Conservation (phyloP, 2,888 invertebrate genomes). For the Euphydryas editha region DNA sequence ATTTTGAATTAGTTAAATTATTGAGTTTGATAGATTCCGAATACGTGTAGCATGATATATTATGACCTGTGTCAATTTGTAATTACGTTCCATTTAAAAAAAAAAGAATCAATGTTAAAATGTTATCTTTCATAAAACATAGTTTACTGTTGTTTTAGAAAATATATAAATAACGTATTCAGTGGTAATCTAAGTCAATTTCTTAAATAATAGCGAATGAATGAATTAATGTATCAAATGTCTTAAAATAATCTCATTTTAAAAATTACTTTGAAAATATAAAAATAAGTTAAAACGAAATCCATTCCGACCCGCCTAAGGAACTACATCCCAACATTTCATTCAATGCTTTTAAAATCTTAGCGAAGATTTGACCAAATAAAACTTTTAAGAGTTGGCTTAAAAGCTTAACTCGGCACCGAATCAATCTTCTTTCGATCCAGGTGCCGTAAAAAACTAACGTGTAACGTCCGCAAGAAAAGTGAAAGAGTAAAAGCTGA, state of each 20-base stretch:
- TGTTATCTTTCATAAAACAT: no score
- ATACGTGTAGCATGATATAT: no score
- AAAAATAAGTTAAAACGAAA: conserved; percentile 20
- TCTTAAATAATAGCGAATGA: no score
- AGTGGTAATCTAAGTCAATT: no score
- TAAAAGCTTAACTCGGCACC: conserved; percentile 38
- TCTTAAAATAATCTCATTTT: background rate
- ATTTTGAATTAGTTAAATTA: no score
- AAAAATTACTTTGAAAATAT: background rate
- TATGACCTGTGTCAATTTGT: no score
- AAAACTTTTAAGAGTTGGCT: conserved; percentile 39
- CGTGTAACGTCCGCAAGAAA: conserved; percentile 31
- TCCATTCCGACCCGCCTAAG: conserved; percentile 12
- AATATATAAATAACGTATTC: no score
- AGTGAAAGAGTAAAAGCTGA: conserved; percentile 25
- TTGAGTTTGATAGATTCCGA: no score
- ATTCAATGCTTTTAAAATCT: conserved; percentile 37
- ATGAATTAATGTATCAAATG: background rate
- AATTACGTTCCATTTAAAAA: no score
- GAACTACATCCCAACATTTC: conserved; percentile 22
- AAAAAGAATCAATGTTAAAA: no score
- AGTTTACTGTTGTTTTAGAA: no score
- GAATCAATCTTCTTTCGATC: conserved; percentile 54
- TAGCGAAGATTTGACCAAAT: conserved; percentile 36
- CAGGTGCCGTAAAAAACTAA: conserved; percentile 37